These are phyloP conservation scores for Macropus fuliginosus DNA, from an alignment of 2,797 vertebrate species.

Conservation along the genomic window DNA sequence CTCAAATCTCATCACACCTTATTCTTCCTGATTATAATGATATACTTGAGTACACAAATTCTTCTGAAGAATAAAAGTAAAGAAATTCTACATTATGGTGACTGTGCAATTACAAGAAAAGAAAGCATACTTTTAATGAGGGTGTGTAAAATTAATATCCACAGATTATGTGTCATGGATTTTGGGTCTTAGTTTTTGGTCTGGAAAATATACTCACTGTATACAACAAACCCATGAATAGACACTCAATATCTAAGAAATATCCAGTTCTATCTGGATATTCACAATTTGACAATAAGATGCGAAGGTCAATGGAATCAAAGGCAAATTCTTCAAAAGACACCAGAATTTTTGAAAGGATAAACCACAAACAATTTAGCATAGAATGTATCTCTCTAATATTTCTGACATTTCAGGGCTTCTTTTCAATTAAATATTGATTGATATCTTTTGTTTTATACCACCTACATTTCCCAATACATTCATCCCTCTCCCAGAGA, in stretches of 20 bases:
- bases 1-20: constrained; percentile 16
- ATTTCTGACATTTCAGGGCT: background rate
- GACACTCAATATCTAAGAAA: background rate
- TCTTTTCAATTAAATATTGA: background rate
- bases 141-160: background rate
- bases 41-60: background rate
- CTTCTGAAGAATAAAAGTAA: background rate
- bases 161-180: background rate
- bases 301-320: background rate
- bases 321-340: background rate
- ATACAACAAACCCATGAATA: background rate
- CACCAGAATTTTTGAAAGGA: background rate
- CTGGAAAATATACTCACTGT: background rate
- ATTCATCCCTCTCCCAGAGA: background rate
- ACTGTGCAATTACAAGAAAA: background rate
- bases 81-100: background rate
- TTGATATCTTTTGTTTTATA: background rate
- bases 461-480: background rate
- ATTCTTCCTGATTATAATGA: background rate
- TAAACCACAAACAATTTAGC: background rate
- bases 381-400: background rate
- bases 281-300: background rate
- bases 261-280: background rate
- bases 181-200: background rate
- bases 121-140: background rate